Percentiles rank a stretch among this genome's conserved stretches.
Conservation (phyloP, 2,113 vertebrate species). For the Physeter macrocephalus region DNA sequence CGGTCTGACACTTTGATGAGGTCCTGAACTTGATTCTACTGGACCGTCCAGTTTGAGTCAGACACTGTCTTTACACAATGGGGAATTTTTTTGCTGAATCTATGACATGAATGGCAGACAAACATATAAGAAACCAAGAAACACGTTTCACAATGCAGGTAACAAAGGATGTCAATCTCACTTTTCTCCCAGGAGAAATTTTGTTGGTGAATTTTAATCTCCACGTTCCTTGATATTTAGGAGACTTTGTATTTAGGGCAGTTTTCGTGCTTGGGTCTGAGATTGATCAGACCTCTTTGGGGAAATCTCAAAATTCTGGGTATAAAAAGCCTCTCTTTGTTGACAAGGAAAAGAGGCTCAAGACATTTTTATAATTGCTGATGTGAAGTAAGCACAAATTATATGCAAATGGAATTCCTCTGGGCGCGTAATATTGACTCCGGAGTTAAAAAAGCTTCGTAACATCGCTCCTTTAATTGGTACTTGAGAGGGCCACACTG, state of each 20-base stretch:
- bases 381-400: not conserved
- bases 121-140: not conserved
- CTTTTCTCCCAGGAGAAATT: not conserved
- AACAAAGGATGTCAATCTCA: not conserved
- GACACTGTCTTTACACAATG: not conserved
- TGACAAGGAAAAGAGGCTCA: not conserved
- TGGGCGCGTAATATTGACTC: not conserved
- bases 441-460: not conserved
- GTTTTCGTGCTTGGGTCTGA: accelerated
- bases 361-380: not conserved
- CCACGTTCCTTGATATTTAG: not conserved
- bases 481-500: not conserved
- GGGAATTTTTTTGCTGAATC: not conserved
- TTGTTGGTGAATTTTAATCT: not conserved
- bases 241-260: not conserved
- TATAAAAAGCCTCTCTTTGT: not conserved
- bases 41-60: not conserved
- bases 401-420: not conserved
- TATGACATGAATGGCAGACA: not conserved
- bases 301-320: not conserved
- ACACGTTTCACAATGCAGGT: not conserved
- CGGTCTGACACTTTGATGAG: not conserved
- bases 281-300: not conserved
- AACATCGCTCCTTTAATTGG: not conserved
- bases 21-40: not conserved